Evolutionary conservation across 2,797 vertebrate genomes (phyloP), one percentile per base, ranked within the genome.

Genomic region (Typhlichthys subterraneus): DNA sequence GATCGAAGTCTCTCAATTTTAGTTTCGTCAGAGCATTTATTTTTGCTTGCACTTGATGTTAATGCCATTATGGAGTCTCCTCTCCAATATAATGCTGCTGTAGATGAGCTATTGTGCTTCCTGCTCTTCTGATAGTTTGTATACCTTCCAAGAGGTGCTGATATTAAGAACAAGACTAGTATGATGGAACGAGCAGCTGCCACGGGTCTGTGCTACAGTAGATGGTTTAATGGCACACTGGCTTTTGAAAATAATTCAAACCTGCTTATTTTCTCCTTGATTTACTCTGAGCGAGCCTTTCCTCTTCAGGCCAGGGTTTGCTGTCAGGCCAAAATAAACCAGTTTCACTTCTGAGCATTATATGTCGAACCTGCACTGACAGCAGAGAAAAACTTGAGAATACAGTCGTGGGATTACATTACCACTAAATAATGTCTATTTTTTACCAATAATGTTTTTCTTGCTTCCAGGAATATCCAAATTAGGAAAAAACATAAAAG

Each of bases 351-450:
- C 77, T 73, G 67, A 77, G 77, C 69, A 65, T 81, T 83, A 80
- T 83, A 80, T 67, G 72, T 75, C 63, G 73, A 81, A 72, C 70
- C 69, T 74, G 70, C 72, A 80, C 80, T 60, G 23, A 68, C 71
- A 76, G 76, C 75, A 79, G 66, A 86, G 76, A 49, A 69, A 80
- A 84, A 84, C 53, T 81, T 77, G 70, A 69, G 73, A 73, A 79
- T 79, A 75, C 76, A 74, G 83, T 75, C 76, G 73, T 48, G 48
- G 77, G 81, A 89, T 91, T 87, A 92, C 88, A 90, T 88, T 89
- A 92, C 75, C 65, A 59, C 62, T 69, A 76, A 91, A 89, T 85
- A 79, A 91, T 89, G 82, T 89, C 87, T 92, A 90, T 91, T 92
- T 91, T 90, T 91, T 88, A 65, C 57, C 57, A 3, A 45, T 77